These are phyloP conservation scores for Elephas maximus DNA, from an alignment of 2,113 vertebrate genomes.

Conservation along the genomic window DNA sequence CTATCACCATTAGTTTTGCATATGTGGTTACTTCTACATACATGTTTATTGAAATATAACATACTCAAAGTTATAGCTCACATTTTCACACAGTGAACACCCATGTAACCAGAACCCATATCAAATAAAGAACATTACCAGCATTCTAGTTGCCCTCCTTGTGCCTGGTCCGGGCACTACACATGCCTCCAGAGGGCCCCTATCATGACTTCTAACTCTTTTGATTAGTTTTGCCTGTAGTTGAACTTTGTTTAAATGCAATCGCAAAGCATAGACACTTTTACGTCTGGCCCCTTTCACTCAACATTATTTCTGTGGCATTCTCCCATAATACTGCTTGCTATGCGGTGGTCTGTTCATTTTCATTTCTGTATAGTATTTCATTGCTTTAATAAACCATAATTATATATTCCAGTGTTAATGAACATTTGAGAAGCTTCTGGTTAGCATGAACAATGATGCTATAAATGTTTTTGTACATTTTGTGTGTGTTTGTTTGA, in stretches of 20 bases:
- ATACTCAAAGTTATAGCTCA: background rate
- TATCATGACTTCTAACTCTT: background rate
- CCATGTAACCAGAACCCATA: background rate
- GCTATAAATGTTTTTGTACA: background rate
- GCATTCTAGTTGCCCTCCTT: no score
- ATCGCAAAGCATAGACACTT: fast-evolving
- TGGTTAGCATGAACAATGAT: background rate
- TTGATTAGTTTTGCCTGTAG: background rate
- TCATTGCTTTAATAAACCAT: background rate
- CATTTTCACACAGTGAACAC: background rate
- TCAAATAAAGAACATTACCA: background rate
- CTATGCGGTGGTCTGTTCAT: background rate
- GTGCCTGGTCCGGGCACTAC: background rate
- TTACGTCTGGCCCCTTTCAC: background rate
- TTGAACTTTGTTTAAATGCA: background rate
- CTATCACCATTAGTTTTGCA: background rate
- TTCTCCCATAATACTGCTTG: no score
- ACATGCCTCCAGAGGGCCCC: no score
- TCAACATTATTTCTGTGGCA: background rate
- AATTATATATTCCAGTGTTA: background rate
- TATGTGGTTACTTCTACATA: background rate
- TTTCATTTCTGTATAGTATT: background rate
- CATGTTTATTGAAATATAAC: slow-evolving; percentile 9
- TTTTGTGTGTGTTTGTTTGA: background rate
- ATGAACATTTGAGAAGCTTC: background rate